Conservation (phyloP, 1,140 invertebrate species). For the Anastatus disparis region DNA sequence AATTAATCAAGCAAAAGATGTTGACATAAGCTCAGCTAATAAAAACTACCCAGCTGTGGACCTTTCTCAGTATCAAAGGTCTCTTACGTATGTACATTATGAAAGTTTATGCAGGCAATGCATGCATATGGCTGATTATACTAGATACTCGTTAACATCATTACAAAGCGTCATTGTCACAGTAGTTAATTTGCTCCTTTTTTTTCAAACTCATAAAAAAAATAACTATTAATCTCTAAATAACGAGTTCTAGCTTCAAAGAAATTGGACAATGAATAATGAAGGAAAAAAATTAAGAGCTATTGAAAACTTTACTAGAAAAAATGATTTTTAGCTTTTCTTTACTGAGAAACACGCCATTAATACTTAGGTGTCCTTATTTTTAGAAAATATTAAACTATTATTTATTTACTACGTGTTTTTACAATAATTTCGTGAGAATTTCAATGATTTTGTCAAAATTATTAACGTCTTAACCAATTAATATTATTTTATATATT, state of each 20-base stretch:
- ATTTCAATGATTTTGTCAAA: too few species aligned
- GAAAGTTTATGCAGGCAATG: constrained; percentile 48
- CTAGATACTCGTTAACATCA: constrained; percentile 38
- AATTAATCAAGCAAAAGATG: not conserved
- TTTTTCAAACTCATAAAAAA: not conserved
- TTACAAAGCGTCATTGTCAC: constrained; percentile 27
- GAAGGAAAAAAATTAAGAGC: not conserved
- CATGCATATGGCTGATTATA: constrained; percentile 56
- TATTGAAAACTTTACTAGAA: too few species aligned
- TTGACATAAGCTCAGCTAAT: constrained; percentile 47
- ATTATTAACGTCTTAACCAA: too few species aligned
- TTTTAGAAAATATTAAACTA: too few species aligned
- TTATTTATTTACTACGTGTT: too few species aligned
- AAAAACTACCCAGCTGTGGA: constrained; percentile 64
- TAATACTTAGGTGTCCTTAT: too few species aligned
- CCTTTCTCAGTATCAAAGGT: constrained; percentile 67
- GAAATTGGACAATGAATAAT: not conserved
- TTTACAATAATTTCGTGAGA: too few species aligned
- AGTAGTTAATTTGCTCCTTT: too few species aligned
- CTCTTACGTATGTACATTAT: constrained; percentile 57
- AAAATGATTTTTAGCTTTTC: constrained; percentile 23
- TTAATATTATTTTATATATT: too few species aligned
- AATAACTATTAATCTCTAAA: constrained; percentile 35
- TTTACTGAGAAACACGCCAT: constrained; percentile 51
- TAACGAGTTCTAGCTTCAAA: constrained; percentile 6